Evolutionary conservation across 2,888 invertebrate species (phyloP).

Genomic region (Eupeodes luniger): DNA sequence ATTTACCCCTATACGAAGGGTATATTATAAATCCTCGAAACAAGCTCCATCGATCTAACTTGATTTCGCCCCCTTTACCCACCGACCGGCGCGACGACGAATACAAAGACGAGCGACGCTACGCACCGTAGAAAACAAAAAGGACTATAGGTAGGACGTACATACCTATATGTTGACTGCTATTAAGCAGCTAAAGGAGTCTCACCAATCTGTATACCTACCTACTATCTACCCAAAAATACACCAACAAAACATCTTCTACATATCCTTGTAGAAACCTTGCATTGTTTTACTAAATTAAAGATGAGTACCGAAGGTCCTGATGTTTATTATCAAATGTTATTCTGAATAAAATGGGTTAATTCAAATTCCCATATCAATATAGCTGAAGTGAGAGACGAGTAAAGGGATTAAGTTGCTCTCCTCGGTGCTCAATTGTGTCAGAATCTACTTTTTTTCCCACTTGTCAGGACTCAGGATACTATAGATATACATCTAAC

Average conservation of each 20-base stretch:
- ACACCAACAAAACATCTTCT: background rate
- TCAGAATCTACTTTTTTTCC: conserved; percentile 48
- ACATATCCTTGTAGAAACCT: background rate
- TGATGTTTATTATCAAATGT: conserved; percentile 48
- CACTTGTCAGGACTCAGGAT: conserved; percentile 52
- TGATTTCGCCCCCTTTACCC: background rate
- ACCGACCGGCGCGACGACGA: background rate
- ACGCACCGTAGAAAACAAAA: background rate
- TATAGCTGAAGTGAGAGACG: background rate
- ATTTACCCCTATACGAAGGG: conserved; percentile 28
- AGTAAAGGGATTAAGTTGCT: conserved; percentile 50
- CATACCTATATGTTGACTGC: background rate
- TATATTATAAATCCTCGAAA: conserved; percentile 53
- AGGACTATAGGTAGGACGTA: background rate
- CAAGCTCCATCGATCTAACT: conserved; percentile 36
- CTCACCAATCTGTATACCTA: conserved; percentile 13
- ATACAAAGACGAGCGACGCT: background rate
- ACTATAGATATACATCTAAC: conserved; percentile 13
- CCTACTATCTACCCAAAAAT: background rate
- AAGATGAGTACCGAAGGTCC: conserved; percentile 47
- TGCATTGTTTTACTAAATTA: conserved; percentile 55
- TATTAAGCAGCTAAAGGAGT: conserved; percentile 17
- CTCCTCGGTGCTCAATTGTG: conserved; percentile 46
- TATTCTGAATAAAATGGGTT: conserved; percentile 43
- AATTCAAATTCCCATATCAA: conserved; percentile 52